A percentile compares a stretch with the other conserved stretches of the same genome.
Conservation (phyloP, 2,113 vertebrate genomes). For the Bujurquina vittata region DNA sequence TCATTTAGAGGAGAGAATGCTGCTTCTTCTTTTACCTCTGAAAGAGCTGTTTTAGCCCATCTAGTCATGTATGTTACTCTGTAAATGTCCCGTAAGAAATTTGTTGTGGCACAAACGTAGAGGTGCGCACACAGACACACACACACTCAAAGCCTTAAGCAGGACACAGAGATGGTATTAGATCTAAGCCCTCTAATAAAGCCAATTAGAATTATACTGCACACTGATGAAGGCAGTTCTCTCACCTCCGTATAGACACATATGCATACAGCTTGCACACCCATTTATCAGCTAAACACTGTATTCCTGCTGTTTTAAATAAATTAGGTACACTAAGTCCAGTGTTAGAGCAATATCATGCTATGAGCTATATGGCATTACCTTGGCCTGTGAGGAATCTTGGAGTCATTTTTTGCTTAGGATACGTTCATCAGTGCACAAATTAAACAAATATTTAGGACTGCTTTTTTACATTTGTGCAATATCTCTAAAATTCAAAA, state of each 20-base stretch:
- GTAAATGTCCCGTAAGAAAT: conserved; percentile 36
- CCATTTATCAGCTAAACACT: too few species aligned
- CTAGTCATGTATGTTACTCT: conserved; percentile 32
- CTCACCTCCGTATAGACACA: conserved; percentile 13
- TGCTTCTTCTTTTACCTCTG: conserved; percentile 14
- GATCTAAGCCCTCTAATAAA: conserved; percentile 73
- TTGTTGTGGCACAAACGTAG: conserved; percentile 51
- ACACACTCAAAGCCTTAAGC: conserved; percentile 47
- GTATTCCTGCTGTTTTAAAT: too few species aligned
- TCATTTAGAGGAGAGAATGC: conserved; percentile 5
- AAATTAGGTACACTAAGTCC: too few species aligned
- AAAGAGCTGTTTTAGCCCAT: conserved; percentile 36
- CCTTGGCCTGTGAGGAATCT: too few species aligned
- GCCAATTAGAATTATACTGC: conserved; percentile 69
- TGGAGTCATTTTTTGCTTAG: too few species aligned
- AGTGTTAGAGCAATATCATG: too few species aligned
- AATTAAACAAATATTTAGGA: too few species aligned
- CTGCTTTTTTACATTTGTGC: too few species aligned
- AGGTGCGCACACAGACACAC: conserved; percentile 18
- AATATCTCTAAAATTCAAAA: too few species aligned
- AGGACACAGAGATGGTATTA: conserved; percentile 62
- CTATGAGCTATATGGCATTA: too few species aligned
- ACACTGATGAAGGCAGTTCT: conserved; percentile 53
- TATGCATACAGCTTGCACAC: too few species aligned
- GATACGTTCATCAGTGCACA: too few species aligned